Evolutionary conservation across 2,888 invertebrate species (phyloP).

Genomic region (Onthophagus sagittarius): DNA sequence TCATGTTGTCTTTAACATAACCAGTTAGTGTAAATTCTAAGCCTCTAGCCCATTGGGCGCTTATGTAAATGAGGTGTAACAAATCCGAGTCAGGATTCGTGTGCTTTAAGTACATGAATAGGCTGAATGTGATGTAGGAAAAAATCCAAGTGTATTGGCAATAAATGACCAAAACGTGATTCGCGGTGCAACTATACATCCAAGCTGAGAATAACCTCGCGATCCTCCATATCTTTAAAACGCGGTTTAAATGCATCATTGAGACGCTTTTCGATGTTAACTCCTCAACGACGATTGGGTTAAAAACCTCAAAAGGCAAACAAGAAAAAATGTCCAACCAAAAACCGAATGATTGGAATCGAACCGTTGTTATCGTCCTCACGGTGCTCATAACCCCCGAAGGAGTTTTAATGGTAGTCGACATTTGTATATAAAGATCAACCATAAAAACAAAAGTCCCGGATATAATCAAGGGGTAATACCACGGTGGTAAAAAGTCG

Average conservation of each 20-base stretch:
- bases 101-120: not conserved
- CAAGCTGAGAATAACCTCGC: constrained; percentile 16
- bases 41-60: not conserved
- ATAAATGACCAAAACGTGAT: constrained; percentile 16
- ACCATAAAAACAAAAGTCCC: constrained; percentile 15
- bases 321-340: constrained; percentile 24
- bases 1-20: not conserved
- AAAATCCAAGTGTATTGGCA: constrained; percentile 16
- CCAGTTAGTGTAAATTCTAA: not conserved
- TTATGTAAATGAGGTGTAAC: not conserved
- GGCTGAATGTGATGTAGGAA: constrained; percentile 7
- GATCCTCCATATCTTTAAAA: constrained; percentile 26
- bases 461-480: not conserved
- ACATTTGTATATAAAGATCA: constrained; percentile 24
- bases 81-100: not conserved
- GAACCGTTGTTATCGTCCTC: constrained; percentile 19
- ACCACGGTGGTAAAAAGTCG: constrained; percentile 10
- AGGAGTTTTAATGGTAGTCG: constrained; percentile 23
- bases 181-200: constrained; percentile 17
- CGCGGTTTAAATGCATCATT: constrained; percentile 23
- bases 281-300: constrained; percentile 16
- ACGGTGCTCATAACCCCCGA: constrained; percentile 19
- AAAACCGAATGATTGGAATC: constrained; percentile 20
- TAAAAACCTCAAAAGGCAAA: constrained; percentile 27
- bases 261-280: constrained; percentile 15